Percentiles rank a stretch among this genome's conserved stretches.
phyloP scores from a whole-genome alignment of 2,797 vertebrate species.

The Brachyalestes nurse region DNA sequence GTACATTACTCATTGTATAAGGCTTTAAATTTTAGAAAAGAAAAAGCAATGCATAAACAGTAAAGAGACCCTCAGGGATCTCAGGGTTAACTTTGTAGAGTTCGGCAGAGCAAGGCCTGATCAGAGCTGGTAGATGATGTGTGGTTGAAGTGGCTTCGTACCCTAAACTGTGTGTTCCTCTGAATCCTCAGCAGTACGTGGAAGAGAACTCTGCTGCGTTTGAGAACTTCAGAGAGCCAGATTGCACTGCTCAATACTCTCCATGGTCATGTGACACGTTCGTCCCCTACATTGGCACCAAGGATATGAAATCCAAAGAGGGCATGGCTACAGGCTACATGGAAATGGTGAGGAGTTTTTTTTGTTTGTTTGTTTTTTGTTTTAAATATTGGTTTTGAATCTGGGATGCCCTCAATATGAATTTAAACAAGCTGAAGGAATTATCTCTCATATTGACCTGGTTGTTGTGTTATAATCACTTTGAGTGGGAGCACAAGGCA shows the following conservation, averaged over 20 bases:
- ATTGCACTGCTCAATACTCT: conserved; percentile 93
- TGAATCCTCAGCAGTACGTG: conserved; percentile 81
- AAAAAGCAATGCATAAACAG: no score
- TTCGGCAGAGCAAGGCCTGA: neutral
- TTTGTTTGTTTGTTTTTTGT: no score
- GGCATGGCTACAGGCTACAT: conserved; percentile 84
- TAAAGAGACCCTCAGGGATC: no score
- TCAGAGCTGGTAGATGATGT: neutral
- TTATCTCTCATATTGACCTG: neutral
- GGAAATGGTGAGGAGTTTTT: conserved; percentile 86
- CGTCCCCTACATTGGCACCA: conserved; percentile 96
- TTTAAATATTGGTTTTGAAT: no score
- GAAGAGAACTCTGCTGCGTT: conserved; percentile 90
- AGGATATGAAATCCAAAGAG: conserved; percentile 98
- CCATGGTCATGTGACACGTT: conserved; percentile 99
- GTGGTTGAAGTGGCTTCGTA: neutral
- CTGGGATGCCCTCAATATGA: neutral
- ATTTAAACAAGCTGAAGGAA: neutral
- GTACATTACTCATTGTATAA: no score
- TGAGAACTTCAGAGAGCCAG: conserved; percentile 88
- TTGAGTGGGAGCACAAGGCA: conserved; percentile 26
- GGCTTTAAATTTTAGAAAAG: no score
- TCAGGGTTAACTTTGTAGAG: neutral
- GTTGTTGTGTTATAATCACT: neutral
- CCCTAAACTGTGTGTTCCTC: neutral